These are phyloP conservation scores for Oreochromis niloticus DNA, from an alignment of 2,113 vertebrate genomes.

Conservation along the genomic window DNA sequence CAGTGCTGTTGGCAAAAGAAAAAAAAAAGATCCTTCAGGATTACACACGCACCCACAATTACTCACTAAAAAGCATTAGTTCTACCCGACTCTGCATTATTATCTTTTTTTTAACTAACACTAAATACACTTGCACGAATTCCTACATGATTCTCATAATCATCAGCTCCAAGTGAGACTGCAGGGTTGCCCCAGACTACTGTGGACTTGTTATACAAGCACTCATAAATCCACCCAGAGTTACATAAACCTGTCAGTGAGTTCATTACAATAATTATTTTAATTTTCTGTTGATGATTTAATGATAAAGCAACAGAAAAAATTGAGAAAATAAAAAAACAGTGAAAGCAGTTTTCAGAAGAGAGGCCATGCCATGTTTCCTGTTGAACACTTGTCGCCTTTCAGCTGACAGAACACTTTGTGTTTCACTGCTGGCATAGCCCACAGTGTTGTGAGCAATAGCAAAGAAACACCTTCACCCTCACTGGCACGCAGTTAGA, in stretches of 20 bases:
- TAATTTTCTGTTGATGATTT: constrained; percentile 70
- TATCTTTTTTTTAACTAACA: background rate
- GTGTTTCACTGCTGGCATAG: constrained; percentile 36
- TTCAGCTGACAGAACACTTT: constrained; percentile 48
- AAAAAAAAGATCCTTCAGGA: background rate
- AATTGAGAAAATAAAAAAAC: constrained; percentile 13
- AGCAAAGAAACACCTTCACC: constrained; percentile 1
- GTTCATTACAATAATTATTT: constrained; percentile 69
- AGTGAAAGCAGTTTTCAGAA: constrained; percentile 43
- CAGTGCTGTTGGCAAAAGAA: constrained; percentile 26
- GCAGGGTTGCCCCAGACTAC: constrained; percentile 25
- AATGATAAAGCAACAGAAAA: constrained; percentile 55
- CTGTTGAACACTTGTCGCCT: constrained; percentile 45
- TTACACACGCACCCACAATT: background rate
- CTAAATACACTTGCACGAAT: background rate
- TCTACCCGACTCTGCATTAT: background rate
- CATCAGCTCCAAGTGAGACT: constrained; percentile 19
- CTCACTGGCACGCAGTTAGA: background rate
- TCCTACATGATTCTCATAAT: background rate
- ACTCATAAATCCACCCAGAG: constrained; percentile 52
- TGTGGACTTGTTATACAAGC: constrained; percentile 47
- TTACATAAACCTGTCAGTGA: constrained; percentile 62
- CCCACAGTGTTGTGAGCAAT: constrained; percentile 15
- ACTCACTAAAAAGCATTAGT: background rate
- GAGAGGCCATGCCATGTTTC: constrained; percentile 38